These are phyloP conservation scores for Holocentrus rufus DNA, from an alignment of 2,797 vertebrate genomes.

Conservation along the genomic window DNA sequence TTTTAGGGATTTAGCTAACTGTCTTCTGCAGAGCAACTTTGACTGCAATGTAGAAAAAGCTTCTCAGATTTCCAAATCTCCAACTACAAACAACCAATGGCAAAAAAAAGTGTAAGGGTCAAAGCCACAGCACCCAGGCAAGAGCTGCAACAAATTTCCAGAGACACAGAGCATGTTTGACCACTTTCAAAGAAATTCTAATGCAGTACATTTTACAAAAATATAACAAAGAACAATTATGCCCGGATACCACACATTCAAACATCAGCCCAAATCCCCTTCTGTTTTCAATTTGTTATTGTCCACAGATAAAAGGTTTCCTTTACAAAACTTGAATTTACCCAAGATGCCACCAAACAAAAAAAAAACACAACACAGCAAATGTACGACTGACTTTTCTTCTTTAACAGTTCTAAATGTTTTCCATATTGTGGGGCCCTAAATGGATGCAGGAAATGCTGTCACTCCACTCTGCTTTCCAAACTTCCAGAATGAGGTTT, in stretches of 20 bases:
- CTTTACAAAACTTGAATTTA: constrained; percentile 65
- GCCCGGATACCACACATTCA: constrained; percentile 62
- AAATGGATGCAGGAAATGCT: constrained; percentile 81
- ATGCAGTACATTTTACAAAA: constrained; percentile 48
- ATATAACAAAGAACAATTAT: constrained; percentile 56
- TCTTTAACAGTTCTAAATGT: constrained; percentile 67
- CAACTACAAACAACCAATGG: constrained; percentile 1
- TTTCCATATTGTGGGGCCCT: constrained; percentile 75
- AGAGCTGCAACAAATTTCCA: constrained; percentile 56
- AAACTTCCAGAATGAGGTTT: constrained; percentile 77
- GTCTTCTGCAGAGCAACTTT: background rate
- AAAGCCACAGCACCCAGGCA: constrained; percentile 50
- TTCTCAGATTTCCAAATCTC: background rate
- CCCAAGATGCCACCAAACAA: constrained; percentile 57
- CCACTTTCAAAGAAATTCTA: constrained; percentile 46
- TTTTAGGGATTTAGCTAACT: background rate
- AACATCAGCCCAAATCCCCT: constrained; percentile 45
- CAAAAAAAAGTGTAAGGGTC: background rate
- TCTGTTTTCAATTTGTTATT: constrained; percentile 72
- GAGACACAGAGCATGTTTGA: constrained; percentile 53
- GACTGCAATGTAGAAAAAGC: background rate
- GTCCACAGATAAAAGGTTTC: constrained; percentile 68
- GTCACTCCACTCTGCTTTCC: constrained; percentile 74
- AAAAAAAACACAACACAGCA: constrained; percentile 32
- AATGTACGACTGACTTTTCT: constrained; percentile 60